Evolutionary conservation across 2,888 invertebrate species (phyloP), one percentile per base, ranked within the genome.

Genomic region (Torymus tubicola): DNA sequence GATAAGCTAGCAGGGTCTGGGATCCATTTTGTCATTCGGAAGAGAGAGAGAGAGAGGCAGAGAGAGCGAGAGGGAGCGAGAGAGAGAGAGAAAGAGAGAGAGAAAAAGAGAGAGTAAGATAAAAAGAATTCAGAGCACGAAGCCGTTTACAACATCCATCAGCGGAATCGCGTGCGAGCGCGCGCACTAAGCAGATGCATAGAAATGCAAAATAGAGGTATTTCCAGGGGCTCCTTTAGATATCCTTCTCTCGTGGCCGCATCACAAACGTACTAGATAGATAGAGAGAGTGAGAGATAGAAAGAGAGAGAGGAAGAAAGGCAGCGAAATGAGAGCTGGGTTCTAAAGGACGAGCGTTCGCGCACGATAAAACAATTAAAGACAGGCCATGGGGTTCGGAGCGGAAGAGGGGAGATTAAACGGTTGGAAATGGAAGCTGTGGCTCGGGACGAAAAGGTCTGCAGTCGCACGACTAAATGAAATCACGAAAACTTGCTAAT

Each of bases 171-270:
- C n/a, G 53, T 68, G 68, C 52, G 52, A 21, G 50, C 63, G 53
- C 53, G 61, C 10, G 65, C 31, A 31, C 31, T 67, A 78, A 78
- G 72, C 72, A 78, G 71, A 78, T 78, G 78, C 78, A 78, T 78
- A 58, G 78, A 78, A 72, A 78, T 78, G 78, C 78, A 78, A 78
- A 78, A 65, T 60, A 72, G 67, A 72, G 65, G 72, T 60, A 78
- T 77, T 70, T 70, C 21, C 70, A 31, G 14, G 63, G 31, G 31
- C 31, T 31, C 70, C 13, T 64, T 67, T 57, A 65, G 31, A 16
- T 42, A 57, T 18, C 14, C 16, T 8, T 16, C n/a, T 31, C 31
- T 31, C 31, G 31, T 31, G 3, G 31, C 31, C 5, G 31, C 31
- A 31, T 31, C 31, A 31, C 31, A 31, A 5, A 31, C 31, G 31